Base-by-base conservation (phyloP, 2,113 vertebrate genomes). In the Bostrychus sinensis region DNA sequence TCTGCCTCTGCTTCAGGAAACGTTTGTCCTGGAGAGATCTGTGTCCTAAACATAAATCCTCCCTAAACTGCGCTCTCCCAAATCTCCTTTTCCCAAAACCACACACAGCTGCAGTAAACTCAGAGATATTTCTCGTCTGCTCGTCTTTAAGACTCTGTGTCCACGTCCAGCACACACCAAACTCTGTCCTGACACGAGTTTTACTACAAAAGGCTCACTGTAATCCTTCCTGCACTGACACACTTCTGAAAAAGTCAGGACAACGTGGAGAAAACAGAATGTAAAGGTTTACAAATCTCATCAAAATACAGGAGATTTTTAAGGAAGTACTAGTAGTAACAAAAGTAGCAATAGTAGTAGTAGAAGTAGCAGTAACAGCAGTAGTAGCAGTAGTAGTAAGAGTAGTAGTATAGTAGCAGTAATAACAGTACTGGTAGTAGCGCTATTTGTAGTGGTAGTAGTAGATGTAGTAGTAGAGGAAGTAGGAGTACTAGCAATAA, bases 1-100 rank as follows among this genome's bases (percentile, higher is more conserved):
- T 78, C 72, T 58, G 51, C 14, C 70, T 63, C 73, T 19, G 32
- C 72, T 75, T 80, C 67, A 59, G 75, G 74, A 87, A 88, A 81
- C 70, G 76, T 80, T 72, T 63, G 83, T 88, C 57, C 76, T 22
- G 16, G 32, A 62, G 50, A 73, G 77, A 74, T 62, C 77, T 70
- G 62, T 56, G 60, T 62, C 76, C 69, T 62, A 59, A 85, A 32
- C 3, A 80, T 77, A 88, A 86, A 84, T 86, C 70, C 68, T 71
- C 59, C 55, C 23, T 37, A 58, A 66, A 2, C 5, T 62, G 28
- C 42, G 68, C 77, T 68, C 56, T 68, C 72, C 30, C 73, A 78
- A 82, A 86, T 81, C 71, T n/a, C 71, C 42, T 50, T 81, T 75
- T 72, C 39, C 58, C 70, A 68, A 78, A 57, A 23, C 37, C 59